These are phyloP conservation scores for Phyto melanocephala DNA, from an alignment of 2,888 invertebrate genomes.

Conservation along the genomic window DNA sequence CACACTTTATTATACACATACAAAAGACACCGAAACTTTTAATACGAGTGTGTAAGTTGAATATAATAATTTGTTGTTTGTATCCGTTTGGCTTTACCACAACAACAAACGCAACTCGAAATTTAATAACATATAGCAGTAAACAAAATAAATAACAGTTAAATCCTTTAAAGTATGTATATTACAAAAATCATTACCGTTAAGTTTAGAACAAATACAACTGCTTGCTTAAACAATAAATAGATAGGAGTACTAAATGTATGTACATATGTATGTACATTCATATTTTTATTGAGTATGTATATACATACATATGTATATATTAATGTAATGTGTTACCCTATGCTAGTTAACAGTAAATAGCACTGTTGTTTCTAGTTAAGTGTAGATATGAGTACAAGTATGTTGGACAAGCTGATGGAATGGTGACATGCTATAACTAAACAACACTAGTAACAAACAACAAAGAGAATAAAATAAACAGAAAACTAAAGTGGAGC, in stretches of 20 bases:
- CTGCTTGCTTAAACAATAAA: background rate
- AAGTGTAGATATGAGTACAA: constrained; percentile 20
- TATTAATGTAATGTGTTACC: constrained; percentile 40
- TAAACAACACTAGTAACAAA: background rate
- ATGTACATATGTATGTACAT: background rate
- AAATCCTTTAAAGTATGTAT: background rate
- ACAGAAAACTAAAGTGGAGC: constrained; percentile 51
- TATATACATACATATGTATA: constrained; percentile 48
- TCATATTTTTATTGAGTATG: too few relatives aligned
- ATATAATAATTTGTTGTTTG: constrained; percentile 1
- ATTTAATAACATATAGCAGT: background rate
- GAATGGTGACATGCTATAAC: constrained; percentile 42
- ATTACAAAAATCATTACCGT: background rate
- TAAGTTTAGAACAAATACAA: background rate
- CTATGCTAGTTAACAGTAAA: constrained; percentile 38
- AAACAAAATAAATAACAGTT: background rate
- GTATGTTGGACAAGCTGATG: constrained; percentile 30
- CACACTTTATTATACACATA: background rate
- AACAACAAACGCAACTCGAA: background rate
- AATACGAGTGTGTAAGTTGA: constrained; percentile 8
- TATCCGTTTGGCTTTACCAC: background rate
- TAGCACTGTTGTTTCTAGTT: constrained; percentile 20
- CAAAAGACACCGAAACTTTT: background rate
- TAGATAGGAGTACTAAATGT: background rate
- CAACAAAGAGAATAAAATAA: background rate